These are phyloP conservation scores for Dichetophora obliterata DNA, from an alignment of 2,888 invertebrate species.

Conservation along the genomic window DNA sequence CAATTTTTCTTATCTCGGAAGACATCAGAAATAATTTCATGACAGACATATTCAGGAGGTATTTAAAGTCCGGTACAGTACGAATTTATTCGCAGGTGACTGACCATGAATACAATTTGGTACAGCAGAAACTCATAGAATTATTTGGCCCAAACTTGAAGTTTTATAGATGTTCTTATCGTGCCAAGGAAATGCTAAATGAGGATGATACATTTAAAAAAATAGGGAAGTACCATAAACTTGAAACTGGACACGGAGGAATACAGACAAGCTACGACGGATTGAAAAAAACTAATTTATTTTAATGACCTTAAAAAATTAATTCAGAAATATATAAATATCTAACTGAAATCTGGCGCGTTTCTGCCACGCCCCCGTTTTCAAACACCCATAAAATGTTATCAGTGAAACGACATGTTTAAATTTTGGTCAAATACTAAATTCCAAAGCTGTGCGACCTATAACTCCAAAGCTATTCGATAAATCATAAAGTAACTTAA, in stretches of 20 bases:
- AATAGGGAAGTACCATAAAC: conserved; percentile 39
- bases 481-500: no score
- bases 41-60: not conserved
- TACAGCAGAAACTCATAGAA: not conserved
- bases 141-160: not conserved
- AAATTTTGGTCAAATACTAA: no score
- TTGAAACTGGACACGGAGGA: conserved; percentile 41
- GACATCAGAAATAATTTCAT: not conserved
- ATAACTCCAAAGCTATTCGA: no score
- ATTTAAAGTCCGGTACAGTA: not conserved
- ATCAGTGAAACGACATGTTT: no score
- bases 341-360: no score
- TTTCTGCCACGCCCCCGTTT: no score
- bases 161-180: conserved; percentile 15
- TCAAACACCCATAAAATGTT: no score
- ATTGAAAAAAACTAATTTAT: conserved; percentile 32
- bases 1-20: not conserved
- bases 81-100: not conserved
- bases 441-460: no score
- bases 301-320: conserved; percentile 30
- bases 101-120: not conserved
- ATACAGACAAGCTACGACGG: conserved; percentile 38
- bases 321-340: conserved; percentile 40
- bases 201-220: conserved; percentile 30
- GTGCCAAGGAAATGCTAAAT: conserved; percentile 16